Evolutionary conservation across 1,140 invertebrate genomes (phyloP).

Genomic region (Sitophilus oryzae): DNA sequence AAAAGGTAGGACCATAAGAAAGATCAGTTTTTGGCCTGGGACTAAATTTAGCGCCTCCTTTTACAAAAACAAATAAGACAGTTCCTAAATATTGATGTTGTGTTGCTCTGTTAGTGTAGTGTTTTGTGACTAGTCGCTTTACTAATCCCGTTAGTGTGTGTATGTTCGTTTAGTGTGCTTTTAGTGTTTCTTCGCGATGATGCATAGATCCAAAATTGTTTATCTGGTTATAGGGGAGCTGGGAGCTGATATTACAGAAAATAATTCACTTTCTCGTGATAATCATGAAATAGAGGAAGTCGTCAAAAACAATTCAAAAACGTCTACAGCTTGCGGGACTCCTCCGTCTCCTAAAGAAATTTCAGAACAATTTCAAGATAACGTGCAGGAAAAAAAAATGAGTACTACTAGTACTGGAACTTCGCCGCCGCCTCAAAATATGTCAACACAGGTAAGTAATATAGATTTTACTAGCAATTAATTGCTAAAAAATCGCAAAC

Average conservation of each 20-base stretch:
- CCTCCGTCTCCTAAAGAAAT: constrained; percentile 42
- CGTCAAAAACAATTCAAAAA: constrained; percentile 2
- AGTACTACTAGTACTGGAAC: constrained; percentile 59
- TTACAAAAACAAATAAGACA: constrained; percentile 28
- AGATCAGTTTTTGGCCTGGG: constrained; percentile 67
- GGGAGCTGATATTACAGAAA: no score
- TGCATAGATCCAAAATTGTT: no score
- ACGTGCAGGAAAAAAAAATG: constrained; percentile 23
- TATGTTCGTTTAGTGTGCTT: constrained; percentile 22
- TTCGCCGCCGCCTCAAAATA: constrained; percentile 78
- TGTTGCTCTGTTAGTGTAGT: constrained; percentile 20
- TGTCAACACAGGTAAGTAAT: constrained; percentile 80
- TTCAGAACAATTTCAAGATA: constrained; percentile 2
- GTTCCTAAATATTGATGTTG: constrained; percentile 17
- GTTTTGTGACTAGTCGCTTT: constrained; percentile 13
- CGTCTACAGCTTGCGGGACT: constrained; percentile 41
- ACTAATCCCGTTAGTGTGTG: constrained; percentile 27
- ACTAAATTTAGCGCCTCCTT: constrained; percentile 51
- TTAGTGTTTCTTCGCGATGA: constrained; percentile 6
- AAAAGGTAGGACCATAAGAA: constrained; percentile 64
- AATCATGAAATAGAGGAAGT: no score
- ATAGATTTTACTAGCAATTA: no score
- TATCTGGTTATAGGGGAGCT: no score
- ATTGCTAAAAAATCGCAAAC: no score
- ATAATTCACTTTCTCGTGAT: no score